Percentiles rank a stretch among this genome's conserved stretches.
Conservation (phyloP, 2,888 invertebrate species). For the Elysia crispata region DNA sequence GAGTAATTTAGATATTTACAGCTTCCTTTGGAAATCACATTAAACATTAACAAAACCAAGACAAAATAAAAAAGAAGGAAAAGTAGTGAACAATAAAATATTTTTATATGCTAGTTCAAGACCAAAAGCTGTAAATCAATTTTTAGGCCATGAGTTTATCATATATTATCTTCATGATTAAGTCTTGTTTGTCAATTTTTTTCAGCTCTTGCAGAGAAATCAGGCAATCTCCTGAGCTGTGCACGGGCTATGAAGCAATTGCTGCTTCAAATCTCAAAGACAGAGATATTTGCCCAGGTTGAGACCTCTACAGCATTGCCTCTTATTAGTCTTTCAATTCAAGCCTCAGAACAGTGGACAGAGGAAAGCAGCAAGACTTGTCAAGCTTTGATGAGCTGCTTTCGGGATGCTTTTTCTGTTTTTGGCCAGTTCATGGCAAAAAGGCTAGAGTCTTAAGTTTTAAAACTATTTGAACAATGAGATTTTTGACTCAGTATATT, state of each 20-base stretch:
- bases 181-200: not conserved
- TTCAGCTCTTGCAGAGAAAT: constrained; percentile 18
- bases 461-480: no score
- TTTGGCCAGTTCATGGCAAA: constrained; percentile 26
- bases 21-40: no score
- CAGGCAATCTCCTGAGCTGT: constrained; percentile 4
- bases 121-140: no score
- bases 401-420: constrained; percentile 24
- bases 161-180: not conserved
- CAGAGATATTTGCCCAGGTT: no score
- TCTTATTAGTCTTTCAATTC: constrained; percentile 22
- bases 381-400: constrained; percentile 22
- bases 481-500: no score
- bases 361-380: constrained; percentile 33
- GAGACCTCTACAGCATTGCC: constrained; percentile 15
- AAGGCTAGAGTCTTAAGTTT: constrained; percentile 19
- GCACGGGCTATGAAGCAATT: constrained; percentile 24
- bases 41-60: no score
- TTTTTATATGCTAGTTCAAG: no score
- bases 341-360: constrained; percentile 14
- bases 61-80: no score
- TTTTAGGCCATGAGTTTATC: no score
- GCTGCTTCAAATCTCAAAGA: not conserved
- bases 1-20: no score
- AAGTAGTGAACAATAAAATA: no score